phyloP scores from a whole-genome alignment of 2,797 vertebrate species.

The Rhodeus uyekii region DNA sequence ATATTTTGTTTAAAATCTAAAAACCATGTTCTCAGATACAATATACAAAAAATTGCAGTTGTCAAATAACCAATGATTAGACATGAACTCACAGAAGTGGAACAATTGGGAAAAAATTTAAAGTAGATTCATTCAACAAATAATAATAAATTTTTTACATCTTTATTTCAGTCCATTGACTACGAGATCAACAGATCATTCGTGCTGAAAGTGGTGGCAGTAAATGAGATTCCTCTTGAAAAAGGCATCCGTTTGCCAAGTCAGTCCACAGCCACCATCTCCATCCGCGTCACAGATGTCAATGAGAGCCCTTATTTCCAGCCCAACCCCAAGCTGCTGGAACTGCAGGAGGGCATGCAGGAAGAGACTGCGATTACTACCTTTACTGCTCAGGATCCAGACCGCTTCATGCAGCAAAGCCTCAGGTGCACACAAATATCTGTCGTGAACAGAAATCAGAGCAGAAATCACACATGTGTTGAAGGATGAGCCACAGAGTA shows the following conservation, averaged over 20 bases:
- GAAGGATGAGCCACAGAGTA: neutral
- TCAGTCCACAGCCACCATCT: conserved; percentile 95
- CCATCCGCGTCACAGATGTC: conserved; percentile 90
- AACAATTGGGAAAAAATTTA: neutral
- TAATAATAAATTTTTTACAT: neutral
- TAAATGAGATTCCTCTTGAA: conserved; percentile 90
- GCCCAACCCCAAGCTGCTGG: conserved; percentile 89
- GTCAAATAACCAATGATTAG: neutral
- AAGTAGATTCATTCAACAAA: neutral
- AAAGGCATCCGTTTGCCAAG: conserved; percentile 91
- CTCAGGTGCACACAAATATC: conserved; percentile 78
- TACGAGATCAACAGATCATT: conserved; percentile 89
- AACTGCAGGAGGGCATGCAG: conserved; percentile 87
- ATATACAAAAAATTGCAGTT: neutral
- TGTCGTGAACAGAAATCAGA: neutral
- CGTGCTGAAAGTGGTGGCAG: conserved; percentile 90
- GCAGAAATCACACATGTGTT: neutral
- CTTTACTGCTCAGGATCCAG: conserved; percentile 93
- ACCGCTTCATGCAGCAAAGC: conserved; percentile 91
- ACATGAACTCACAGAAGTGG: neutral
- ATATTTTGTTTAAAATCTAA: too few species aligned
- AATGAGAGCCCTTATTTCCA: conserved; percentile 95
- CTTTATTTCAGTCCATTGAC: conserved; percentile 85
- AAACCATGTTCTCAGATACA: neutral
- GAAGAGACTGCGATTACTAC: conserved; percentile 81